Evolutionary conservation across 2,797 vertebrate genomes (phyloP), one percentile per base, ranked within the genome.

Genomic region (Spinibarbus caldwelli): DNA sequence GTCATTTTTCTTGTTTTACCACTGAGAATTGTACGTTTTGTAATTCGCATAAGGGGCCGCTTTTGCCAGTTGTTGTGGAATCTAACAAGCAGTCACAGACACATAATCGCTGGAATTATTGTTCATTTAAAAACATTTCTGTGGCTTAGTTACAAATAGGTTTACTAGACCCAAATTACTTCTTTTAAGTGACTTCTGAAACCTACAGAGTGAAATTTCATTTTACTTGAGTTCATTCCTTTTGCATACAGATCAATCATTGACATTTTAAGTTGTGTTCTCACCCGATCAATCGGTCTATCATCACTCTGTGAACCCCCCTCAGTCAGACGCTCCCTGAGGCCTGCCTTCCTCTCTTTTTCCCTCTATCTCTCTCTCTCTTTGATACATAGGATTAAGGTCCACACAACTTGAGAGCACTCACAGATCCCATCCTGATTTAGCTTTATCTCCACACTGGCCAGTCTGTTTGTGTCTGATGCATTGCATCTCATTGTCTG

Each of bases 401-500:
- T 49, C 43, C 43, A 76, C 43, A 76, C 57, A 21, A 75, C 41
- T 83, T 66, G 41, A 75, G 41, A 83, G 67, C 41, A 64, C 71
- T 76, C 31, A 29, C 78, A 62, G 62, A 66, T 66, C 43, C 45
- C 23, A 29, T 67, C n/a, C 72, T 29, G 57, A 84, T 84, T 38
- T 38, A 36, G 23, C 23, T 29, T 77, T 43, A 47, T 68, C 72
- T 36, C 9, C 21, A 83, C 21, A 49, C 82, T 52, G 26, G 43
- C 62, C 6, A 23, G 45, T 77, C 41, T 34, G 52, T 54, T 23
- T 70, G 26, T 75, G 41, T 64, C 49, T 17, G 31, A 36, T 72
- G 17, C 34, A 41, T 36, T 59, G 52, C 38, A 31, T 87, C 83
- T 89, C 68, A 75, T 83, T 91, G 85, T 89, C 88, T 89, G 86